Evolutionary conservation across 2,888 invertebrate genomes (phyloP), one percentile per base, ranked within the genome.

Genomic region (Ephialtes manifestator): DNA sequence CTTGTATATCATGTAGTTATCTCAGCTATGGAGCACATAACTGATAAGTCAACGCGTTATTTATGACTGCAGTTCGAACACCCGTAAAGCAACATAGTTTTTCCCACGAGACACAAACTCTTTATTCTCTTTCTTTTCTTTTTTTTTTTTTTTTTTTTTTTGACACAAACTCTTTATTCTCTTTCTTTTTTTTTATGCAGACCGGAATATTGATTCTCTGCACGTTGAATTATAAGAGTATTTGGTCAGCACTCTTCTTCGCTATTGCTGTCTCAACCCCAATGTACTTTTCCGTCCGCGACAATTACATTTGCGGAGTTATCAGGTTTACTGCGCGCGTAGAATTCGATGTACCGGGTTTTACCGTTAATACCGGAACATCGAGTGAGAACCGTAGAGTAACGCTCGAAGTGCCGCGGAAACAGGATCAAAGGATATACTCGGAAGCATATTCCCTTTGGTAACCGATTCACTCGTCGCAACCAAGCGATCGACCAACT

Each of bases 171-270:
- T n/a, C n/a, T 39, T 39, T 39, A 1, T 5, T 31, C 8, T 39
- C 8, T 8, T 4, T 39, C 8, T 39, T 4, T 7, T 39, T 39
- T 39, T 39, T 39, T 4, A 60, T 60, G 68, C 72, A 82, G 81
- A 87, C 84, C 84, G 87, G 85, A 87, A 90, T 90, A 92, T 92
- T 91, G 91, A 90, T 89, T 89, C 88, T 74, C 78, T 84, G 60
- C 35, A 89, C 90, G 89, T 91, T 90, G 90, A 91, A 91, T 91
- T 92, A 91, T 89, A 89, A 90, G 89, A 87, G 85, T 88, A 85
- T 76, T 68, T 76, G 51, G 80, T 58, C 18, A 28, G 13, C n/a
- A 24, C 43, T 43, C 24, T 55, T 18, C 28, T 11, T 13, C 71
- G 8, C 24, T 72, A 2, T 60, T 4, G 5, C 46, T 68, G 18